Percentiles rank a stretch among this genome's conserved stretches.
Evolutionary conservation across 2,797 vertebrate genomes (phyloP).

Genomic region (Acanthiza pusilla): DNA sequence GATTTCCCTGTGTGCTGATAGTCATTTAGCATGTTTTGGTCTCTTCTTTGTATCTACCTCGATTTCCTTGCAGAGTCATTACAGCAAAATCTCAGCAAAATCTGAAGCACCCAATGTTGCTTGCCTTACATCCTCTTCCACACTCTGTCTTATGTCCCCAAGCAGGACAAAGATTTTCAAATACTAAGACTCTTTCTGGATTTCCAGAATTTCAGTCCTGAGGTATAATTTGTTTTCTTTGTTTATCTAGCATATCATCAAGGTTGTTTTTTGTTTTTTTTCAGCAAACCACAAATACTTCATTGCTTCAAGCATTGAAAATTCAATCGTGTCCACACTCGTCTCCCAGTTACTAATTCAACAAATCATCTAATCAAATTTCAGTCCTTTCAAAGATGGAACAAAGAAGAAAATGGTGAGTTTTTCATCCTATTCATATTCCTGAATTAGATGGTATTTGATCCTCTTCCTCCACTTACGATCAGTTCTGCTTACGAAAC

Average conservation of each 20-base stretch:
- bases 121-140: neutral
- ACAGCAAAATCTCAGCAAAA: neutral
- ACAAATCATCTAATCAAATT: slow-evolving; percentile 31
- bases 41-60: neutral
- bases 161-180: neutral
- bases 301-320: slow-evolving; percentile 37
- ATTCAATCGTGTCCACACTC: neutral
- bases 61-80: neutral
- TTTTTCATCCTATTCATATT: slow-evolving; percentile 27
- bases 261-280: neutral
- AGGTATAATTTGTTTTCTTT: slow-evolving; percentile 63
- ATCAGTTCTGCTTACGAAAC: slow-evolving; percentile 39
- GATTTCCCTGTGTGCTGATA: neutral
- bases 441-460: slow-evolving; percentile 31
- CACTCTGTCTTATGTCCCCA: neutral
- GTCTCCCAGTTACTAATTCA: slow-evolving; percentile 21
- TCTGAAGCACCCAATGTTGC: neutral
- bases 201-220: slow-evolving; percentile 42
- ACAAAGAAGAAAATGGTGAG: neutral
- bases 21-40: neutral
- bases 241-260: slow-evolving; percentile 60
- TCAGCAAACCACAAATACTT: slow-evolving; percentile 13
- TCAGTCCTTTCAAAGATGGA: slow-evolving; percentile 29
- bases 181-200: neutral
- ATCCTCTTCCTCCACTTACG: neutral